A percentile compares a stretch with the other conserved stretches of the same genome.
phyloP scores from a whole-genome alignment of 2,797 vertebrate genomes.

The Enteromius trimaculatus region DNA sequence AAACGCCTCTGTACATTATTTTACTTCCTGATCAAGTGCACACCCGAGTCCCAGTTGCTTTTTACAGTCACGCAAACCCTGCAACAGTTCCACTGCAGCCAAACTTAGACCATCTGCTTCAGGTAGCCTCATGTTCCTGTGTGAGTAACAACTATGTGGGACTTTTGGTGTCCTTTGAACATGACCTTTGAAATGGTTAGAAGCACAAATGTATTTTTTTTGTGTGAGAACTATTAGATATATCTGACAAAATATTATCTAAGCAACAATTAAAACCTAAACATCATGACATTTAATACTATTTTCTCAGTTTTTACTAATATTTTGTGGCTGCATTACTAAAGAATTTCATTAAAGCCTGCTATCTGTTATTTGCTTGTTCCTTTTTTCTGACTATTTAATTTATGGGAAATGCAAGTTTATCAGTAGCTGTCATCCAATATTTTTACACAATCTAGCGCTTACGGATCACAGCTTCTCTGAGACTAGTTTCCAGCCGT shows the following conservation, averaged over 20 bases:
- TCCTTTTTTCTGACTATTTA: background rate
- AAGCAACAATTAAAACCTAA: background rate
- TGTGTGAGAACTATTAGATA: background rate
- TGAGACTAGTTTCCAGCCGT: background rate
- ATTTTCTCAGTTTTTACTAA: background rate
- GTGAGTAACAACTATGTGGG: background rate
- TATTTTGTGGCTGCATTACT: background rate
- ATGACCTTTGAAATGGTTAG: background rate
- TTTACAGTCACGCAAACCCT: background rate
- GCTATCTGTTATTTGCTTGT: background rate
- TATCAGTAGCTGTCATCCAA: background rate
- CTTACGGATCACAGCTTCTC: background rate
- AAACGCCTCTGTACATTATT: background rate
- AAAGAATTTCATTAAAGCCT: background rate
- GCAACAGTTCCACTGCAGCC: background rate
- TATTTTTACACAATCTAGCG: background rate
- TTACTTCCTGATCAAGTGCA: background rate
- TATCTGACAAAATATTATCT: background rate
- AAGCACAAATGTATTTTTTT: background rate
- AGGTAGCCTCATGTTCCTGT: background rate
- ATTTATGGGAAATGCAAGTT: slow-evolving; percentile 1
- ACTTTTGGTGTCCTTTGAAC: background rate
- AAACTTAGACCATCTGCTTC: background rate
- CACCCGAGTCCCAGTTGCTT: background rate
- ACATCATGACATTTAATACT: background rate